Conservation (phyloP, 2,888 invertebrate species). For the Diabrotica balteata region DNA sequence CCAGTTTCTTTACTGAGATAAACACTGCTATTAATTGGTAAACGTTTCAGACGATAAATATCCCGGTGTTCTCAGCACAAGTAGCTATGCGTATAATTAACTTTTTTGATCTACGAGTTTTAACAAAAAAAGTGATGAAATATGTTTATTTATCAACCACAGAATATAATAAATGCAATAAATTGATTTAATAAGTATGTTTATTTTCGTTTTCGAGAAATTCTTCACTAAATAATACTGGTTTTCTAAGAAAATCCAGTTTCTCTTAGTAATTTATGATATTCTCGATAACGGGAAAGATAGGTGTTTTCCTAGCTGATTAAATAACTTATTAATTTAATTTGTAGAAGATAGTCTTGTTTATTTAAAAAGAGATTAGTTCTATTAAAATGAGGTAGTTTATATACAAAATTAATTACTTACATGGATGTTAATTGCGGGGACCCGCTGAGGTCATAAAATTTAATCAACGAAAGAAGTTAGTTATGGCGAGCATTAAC, state of each 20-base stretch:
- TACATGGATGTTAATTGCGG: too few species aligned
- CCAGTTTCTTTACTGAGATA: not conserved
- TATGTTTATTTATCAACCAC: not conserved
- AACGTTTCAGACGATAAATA: not conserved
- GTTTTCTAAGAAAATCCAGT: not conserved
- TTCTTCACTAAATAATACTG: not conserved
- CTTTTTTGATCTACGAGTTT: not conserved
- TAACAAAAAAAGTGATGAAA: not conserved
- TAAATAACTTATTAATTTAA: too few species aligned
- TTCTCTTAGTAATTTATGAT: not conserved
- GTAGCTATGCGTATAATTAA: not conserved
- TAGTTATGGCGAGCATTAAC: too few species aligned
- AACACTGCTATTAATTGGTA: not conserved
- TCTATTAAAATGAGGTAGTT: too few species aligned
- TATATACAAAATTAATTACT: too few species aligned
- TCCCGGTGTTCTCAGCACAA: not conserved
- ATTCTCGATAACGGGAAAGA: not conserved
- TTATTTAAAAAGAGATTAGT: too few species aligned
- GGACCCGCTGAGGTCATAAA: too few species aligned
- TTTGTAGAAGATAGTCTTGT: too few species aligned
- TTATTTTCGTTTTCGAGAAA: not conserved
- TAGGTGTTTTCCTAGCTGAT: too few species aligned
- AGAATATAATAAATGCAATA: not conserved
- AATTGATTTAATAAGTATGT: conserved; percentile 1
- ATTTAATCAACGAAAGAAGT: too few species aligned